A percentile compares a stretch with the other conserved stretches of the same genome.
Conservation (phyloP, 2,113 vertebrate genomes). For the Upupa epops region DNA sequence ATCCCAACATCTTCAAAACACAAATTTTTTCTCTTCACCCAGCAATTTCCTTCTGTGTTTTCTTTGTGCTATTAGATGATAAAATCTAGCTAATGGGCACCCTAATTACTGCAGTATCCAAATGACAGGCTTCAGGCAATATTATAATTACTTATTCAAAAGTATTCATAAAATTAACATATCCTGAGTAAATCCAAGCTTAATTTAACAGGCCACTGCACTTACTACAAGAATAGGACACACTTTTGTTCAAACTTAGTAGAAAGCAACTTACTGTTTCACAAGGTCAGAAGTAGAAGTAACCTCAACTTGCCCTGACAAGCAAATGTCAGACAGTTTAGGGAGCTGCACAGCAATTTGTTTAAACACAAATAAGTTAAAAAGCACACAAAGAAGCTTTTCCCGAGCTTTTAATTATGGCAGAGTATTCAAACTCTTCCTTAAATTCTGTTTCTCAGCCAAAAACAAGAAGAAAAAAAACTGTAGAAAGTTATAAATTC, state of each 20-base stretch:
- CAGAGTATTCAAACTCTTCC: neutral
- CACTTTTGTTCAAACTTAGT: neutral
- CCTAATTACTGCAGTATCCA: conserved; percentile 22
- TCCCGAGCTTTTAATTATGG: neutral
- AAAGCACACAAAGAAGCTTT: neutral
- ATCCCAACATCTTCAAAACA: neutral
- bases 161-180: conserved; percentile 38
- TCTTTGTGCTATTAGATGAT: neutral
- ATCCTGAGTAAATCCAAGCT: conserved; percentile 26
- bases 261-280: neutral
- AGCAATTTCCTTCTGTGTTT: neutral
- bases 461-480: neutral
- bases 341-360: neutral
- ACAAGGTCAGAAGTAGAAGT: conserved; percentile 22
- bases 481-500: neutral
- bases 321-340: neutral
- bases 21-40: neutral
- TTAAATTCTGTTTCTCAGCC: neutral
- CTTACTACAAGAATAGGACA: neutral
- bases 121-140: conserved; percentile 3
- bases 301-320: neutral
- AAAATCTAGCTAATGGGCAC: conserved; percentile 14
- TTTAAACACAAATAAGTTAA: neutral
- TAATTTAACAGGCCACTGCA: conserved; percentile 50
- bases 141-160: conserved; percentile 29